A percentile compares a stretch with the other conserved stretches of the same genome.
Conservation (phyloP, 2,888 invertebrate species). For the Drosophila prolongata region DNA sequence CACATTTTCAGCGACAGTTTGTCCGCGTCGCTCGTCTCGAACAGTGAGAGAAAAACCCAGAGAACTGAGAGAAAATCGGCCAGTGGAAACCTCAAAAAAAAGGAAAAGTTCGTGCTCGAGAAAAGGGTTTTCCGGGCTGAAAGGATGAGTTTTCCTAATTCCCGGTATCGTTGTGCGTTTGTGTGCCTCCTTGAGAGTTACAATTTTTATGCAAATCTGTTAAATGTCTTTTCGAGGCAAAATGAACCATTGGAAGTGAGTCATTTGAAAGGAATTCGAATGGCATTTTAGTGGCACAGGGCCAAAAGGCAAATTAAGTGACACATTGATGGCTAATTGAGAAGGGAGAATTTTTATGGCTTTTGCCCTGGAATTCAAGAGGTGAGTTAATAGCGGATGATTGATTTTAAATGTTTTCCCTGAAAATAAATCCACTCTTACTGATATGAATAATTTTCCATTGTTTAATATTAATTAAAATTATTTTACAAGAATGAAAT, state of each 20-base stretch:
- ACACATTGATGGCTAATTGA: slow-evolving; percentile 20
- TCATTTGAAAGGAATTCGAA: slow-evolving; percentile 29
- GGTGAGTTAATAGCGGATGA: slow-evolving; percentile 25
- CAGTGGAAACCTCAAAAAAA: neutral
- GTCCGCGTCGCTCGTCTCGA: slow-evolving; percentile 68
- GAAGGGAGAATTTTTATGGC: slow-evolving; percentile 19
- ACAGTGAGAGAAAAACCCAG: slow-evolving; percentile 37
- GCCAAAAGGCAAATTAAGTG: slow-evolving; percentile 38
- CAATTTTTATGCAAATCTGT: slow-evolving; percentile 38
- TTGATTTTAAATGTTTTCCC: slow-evolving; percentile 8
- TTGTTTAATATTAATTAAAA: too few relatives aligned
- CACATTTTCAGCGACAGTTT: slow-evolving; percentile 66
- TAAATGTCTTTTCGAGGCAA: slow-evolving; percentile 16
- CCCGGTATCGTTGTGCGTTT: slow-evolving; percentile 23
- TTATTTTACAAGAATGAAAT: too few relatives aligned
- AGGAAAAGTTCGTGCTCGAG: neutral
- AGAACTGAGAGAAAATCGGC: slow-evolving; percentile 15
- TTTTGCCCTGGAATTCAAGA: slow-evolving; percentile 8
- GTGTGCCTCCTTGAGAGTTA: slow-evolving; percentile 21
- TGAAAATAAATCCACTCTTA: neutral
- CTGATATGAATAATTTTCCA: too few relatives aligned
- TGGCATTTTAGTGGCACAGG: slow-evolving; percentile 32
- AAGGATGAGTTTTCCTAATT: slow-evolving; percentile 19
- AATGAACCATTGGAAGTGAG: slow-evolving; percentile 32
- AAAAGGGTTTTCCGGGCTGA: slow-evolving; percentile 9